Evolutionary conservation across 2,113 vertebrate genomes (phyloP).

Genomic region (Platysteira castanea): DNA sequence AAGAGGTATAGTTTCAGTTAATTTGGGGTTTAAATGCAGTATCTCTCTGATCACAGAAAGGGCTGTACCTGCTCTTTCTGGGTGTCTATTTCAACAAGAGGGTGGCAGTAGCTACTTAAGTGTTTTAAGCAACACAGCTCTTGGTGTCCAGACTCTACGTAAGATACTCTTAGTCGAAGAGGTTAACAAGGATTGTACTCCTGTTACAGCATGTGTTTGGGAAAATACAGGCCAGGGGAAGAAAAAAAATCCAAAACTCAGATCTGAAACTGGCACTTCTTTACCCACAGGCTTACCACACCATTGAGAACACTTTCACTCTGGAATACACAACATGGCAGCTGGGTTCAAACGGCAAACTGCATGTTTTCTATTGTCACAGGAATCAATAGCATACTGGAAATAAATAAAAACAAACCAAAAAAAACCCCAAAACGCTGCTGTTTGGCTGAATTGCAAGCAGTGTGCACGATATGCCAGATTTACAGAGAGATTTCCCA

Average conservation of each 20-base stretch:
- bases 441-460: constrained; percentile 8
- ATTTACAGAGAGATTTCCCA: constrained; percentile 51
- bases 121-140: constrained; percentile 13
- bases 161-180: not conserved
- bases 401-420: not conserved
- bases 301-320: constrained; percentile 48
- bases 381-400: not conserved
- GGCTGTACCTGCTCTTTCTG: not conserved
- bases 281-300: constrained; percentile 53
- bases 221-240: not conserved
- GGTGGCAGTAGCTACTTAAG: not conserved
- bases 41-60: constrained; percentile 1
- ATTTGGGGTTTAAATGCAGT: constrained; percentile 39
- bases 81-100: not conserved
- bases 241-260: not conserved
- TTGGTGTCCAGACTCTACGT: not conserved
- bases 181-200: not conserved
- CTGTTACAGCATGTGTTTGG: not conserved
- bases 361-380: constrained; percentile 34
- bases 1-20: not conserved
- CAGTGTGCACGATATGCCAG: constrained; percentile 39
- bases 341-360: not conserved
- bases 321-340: constrained; percentile 40
- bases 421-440: not conserved
- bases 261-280: constrained; percentile 30